Evolutionary conservation across 2,797 vertebrate species (phyloP).

Genomic region (Eulemur albifrons): DNA sequence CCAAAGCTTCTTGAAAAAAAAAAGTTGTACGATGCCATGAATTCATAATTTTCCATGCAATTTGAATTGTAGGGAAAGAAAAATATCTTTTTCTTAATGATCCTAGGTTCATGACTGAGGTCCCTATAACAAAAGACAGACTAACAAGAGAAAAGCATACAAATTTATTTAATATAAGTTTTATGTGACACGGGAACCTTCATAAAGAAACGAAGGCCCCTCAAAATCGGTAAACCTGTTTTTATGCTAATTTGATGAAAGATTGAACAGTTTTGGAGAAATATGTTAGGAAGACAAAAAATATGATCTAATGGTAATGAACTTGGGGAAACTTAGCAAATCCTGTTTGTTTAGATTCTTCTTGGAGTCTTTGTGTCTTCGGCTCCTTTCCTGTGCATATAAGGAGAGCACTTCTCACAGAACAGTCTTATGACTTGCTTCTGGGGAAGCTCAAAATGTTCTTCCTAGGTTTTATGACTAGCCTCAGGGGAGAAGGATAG

Average conservation of each 20-base stretch:
- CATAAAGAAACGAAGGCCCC: neutral
- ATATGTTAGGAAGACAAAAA: neutral
- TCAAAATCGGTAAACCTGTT: no score
- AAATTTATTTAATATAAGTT: neutral
- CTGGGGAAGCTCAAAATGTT: no score
- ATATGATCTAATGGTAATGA: rapidly evolving
- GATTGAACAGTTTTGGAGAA: neutral
- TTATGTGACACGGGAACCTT: neutral
- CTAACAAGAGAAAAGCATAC: neutral
- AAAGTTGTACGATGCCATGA: neutral
- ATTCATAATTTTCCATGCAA: neutral
- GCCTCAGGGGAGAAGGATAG: neutral
- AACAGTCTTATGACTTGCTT: neutral
- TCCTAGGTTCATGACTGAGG: neutral
- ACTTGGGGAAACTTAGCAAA: no score
- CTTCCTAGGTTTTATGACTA: neutral
- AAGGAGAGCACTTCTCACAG: neutral
- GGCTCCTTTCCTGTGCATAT: neutral
- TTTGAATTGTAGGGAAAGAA: neutral
- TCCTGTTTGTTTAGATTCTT: no score
- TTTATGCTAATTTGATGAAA: neutral
- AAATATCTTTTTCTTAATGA: no score
- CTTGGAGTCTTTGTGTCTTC: neutral
- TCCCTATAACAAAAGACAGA: neutral
- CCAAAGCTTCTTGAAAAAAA: neutral